Evolutionary conservation across 2,797 vertebrate genomes (phyloP), one percentile per base, ranked within the genome.

Genomic region (Xenops minutus): DNA sequence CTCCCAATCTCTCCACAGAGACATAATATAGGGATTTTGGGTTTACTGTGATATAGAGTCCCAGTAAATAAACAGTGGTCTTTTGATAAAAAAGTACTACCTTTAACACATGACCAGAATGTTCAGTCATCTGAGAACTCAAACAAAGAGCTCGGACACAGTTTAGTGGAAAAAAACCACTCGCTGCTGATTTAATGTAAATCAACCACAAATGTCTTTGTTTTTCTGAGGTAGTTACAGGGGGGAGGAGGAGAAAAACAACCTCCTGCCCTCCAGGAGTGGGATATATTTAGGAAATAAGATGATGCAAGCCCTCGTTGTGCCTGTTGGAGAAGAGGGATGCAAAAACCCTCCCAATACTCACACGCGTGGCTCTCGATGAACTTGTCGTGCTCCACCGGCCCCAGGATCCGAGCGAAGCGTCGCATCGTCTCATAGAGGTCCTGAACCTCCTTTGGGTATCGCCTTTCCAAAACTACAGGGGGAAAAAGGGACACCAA

Each of bases 361-460:
- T 98, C 95, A 99, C 99, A 14, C 12, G 99, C 99, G 15, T 99
- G 98, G 95, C 99, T 99, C 97, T 99, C 99, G 76, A 99, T 99
- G 98, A 99, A 99, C 96, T 99, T 99, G 96, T 99, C 99, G 2
- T 99, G 99, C 93, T 99, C 99, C 30, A 98, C 96, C 1, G 99
- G 99, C 27, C 99, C 99, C 32, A 98, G 98, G 90, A 99, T 98
- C 54, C 99, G 98, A 69, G 99, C 99, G 92, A 99, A 99, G 30
- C 99, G 98, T 24, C 99, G 98, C 99, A 99, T 99, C 76, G 98
- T 98, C 61, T 99, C 99, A 69, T 99, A 99, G 41, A 99, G 98
- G 55, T 99, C 99, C 97, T 99, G 99, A 67, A 99, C 98, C 88
- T 99, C 99, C 97, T 99, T 99, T n/a, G 99, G 99, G 94, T 99